Evolutionary conservation across 2,113 vertebrate species (phyloP).

Genomic region (Dasyurus viverrinus): DNA sequence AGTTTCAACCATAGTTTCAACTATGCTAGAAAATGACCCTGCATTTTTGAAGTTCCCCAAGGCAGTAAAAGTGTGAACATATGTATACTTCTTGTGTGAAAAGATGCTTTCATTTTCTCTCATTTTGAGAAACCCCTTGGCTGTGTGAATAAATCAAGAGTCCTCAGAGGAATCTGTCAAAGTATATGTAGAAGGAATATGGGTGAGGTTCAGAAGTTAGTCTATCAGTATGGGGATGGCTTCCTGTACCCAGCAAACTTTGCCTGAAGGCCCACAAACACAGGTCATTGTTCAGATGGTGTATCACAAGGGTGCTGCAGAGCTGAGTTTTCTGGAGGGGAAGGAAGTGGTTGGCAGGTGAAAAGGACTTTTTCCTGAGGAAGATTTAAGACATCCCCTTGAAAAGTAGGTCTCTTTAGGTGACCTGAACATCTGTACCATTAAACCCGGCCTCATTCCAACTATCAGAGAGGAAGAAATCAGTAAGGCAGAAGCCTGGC

Average conservation of each 20-base stretch:
- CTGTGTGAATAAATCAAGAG: neutral
- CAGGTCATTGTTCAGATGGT: neutral
- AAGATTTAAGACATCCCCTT: neutral
- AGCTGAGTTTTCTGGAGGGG: neutral
- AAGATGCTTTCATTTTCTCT: neutral
- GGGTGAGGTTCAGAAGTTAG: neutral
- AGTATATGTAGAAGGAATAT: neutral
- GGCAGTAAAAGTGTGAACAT: neutral
- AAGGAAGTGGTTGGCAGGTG: neutral
- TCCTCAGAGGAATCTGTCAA: neutral
- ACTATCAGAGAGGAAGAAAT: neutral
- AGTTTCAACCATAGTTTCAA: neutral
- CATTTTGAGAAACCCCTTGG: neutral
- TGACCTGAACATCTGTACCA: neutral
- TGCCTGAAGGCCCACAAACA: neutral
- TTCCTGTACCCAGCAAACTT: neutral
- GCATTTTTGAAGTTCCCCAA: neutral
- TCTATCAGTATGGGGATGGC: neutral
- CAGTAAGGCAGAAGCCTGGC: neutral
- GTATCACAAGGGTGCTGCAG: neutral
- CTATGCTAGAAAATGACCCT: neutral
- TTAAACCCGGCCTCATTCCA: neutral
- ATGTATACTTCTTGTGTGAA: neutral
- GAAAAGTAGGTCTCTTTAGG: neutral
- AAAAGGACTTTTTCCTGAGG: neutral